Base-by-base conservation (phyloP, 2,113 vertebrate genomes). In the Leptocoma aspasia region DNA sequence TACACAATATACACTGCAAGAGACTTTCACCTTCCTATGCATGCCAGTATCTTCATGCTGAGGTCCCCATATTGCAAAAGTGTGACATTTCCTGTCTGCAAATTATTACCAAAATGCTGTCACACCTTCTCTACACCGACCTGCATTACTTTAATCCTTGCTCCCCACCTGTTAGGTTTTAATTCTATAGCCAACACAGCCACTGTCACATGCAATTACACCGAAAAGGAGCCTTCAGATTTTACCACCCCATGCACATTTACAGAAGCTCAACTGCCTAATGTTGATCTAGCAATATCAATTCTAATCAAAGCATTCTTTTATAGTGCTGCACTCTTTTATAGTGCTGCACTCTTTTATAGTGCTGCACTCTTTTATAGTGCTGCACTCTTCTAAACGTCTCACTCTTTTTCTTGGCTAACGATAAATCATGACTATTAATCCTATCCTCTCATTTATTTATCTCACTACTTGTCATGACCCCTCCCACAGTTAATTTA, bases 141-240 rank as follows among this genome's bases (percentile, higher is more conserved):
- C 31, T 57, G 63, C 20, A 22, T 11, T 13, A 63, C 24, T 27
- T 13, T 31, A 44, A 75, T 18, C 72, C 64, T 59, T 59, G 33
- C 39, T 81, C 59, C 69, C n/a, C 28, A 42, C 5, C 42, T 31
- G 3, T 19, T 18, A 27, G 0, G 1, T 33, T 80, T 22, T 70
- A 33, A 47, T 35, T 44, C 60, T 47, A 35, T 0, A 63, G 24
- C 21, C 27, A 80, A 39, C 0, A 11, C 49, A 69, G 45, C 17
- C 31, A 50, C 35, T 15, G 30, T 26, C 53, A 30, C 0, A 0
- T 20, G 24, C 44, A 50, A 35, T 15, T 11, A 59, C 19, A 52
- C 0, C 1, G 39, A 66, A 44, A 39, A 73, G 47, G 11, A 54
- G 33, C 42, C 52, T 56, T 59, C 61, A 45, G 7, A n/a, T 81